Percentiles rank a stretch among this genome's conserved stretches.
These are phyloP conservation scores for Amiota communis DNA, from an alignment of 2,888 invertebrate species.

Conservation along the genomic window DNA sequence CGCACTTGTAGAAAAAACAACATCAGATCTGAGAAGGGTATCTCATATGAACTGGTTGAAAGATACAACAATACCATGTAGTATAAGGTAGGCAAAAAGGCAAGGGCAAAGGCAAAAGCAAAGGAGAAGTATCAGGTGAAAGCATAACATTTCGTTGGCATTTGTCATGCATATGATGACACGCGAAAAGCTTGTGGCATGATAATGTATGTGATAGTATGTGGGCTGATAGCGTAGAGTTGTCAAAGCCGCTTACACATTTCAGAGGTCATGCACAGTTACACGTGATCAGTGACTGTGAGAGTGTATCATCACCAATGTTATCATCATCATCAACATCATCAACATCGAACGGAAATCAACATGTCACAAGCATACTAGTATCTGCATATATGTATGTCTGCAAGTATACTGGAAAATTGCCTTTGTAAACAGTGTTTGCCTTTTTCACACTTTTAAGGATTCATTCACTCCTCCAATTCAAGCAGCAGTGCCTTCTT, in stretches of 20 bases:
- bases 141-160: constrained; percentile 21
- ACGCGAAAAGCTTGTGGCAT: background rate
- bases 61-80: background rate
- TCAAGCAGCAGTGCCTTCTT: background rate
- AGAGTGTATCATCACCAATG: constrained; percentile 1
- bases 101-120: no score
- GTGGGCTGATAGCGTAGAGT: background rate
- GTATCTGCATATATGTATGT: no score
- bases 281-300: background rate
- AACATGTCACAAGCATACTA: background rate
- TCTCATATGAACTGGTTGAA: background rate
- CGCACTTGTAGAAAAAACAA: background rate
- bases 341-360: constrained; percentile 19
- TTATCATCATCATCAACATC: background rate
- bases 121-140: background rate
- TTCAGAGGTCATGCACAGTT: background rate
- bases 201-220: background rate
- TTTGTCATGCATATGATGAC: constrained; percentile 8
- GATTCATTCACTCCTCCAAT: background rate
- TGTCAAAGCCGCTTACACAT: constrained; percentile 14
- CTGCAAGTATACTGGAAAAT: background rate
- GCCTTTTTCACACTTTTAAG: background rate
- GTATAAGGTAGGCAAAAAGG: background rate
- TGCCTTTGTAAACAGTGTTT: constrained; percentile 4
- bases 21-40: background rate